Percentiles rank a stretch among this genome's conserved stretches.
These are phyloP conservation scores for Moxostoma hubbsi DNA, from an alignment of 2,797 vertebrate genomes.

Conservation along the genomic window DNA sequence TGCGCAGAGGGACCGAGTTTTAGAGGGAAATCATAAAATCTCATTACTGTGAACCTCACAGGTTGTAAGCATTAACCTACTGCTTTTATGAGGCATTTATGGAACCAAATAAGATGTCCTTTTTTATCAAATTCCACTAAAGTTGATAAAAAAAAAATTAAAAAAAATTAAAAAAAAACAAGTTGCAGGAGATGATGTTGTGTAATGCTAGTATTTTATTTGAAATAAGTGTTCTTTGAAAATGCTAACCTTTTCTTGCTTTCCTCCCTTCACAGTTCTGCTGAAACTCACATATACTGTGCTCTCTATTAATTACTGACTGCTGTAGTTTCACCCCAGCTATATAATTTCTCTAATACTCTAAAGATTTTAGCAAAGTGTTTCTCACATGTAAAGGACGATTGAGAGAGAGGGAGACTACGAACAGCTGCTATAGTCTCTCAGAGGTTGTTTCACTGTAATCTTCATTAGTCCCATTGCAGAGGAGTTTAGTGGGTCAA, in stretches of 20 bases:
- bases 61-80: constrained; percentile 52
- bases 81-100: constrained; percentile 47
- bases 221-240: constrained; percentile 50
- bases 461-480: constrained; percentile 82
- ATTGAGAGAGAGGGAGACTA: constrained; percentile 37
- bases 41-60: constrained; percentile 52
- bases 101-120: constrained; percentile 48
- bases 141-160: constrained; percentile 51
- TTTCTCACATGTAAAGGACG: constrained; percentile 55
- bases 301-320: constrained; percentile 45
- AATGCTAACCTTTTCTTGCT: constrained; percentile 46
- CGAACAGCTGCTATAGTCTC: constrained; percentile 77
- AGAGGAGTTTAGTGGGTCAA: constrained; percentile 79
- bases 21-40: constrained; percentile 50
- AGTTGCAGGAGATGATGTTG: constrained; percentile 49
- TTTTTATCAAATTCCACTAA: constrained; percentile 52
- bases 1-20: constrained; percentile 47
- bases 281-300: constrained; percentile 25
- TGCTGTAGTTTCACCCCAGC: constrained; percentile 33
- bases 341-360: constrained; percentile 38
- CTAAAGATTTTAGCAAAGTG: background rate
- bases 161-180: background rate
- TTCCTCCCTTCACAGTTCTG: constrained; percentile 14
- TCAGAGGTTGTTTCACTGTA: constrained; percentile 77
- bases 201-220: constrained; percentile 46